A percentile compares a stretch with the other conserved stretches of the same genome.
Conservation (phyloP, 2,113 vertebrate species). For the Hippocampus comes region DNA sequence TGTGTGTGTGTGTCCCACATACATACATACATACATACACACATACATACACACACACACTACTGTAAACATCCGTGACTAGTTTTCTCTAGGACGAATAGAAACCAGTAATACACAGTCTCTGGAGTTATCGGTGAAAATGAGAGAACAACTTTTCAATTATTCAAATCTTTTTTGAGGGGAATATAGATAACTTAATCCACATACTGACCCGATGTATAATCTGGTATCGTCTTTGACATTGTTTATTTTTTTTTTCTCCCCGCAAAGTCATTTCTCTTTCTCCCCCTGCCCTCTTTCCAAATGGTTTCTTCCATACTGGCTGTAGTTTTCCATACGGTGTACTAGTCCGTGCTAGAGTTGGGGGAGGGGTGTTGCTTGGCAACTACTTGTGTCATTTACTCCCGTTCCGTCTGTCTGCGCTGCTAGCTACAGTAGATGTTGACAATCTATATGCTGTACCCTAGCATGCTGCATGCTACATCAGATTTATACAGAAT, state of each 20-base stretch:
- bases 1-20: too few species aligned
- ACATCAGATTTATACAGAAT: not conserved
- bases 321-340: conserved; percentile 59
- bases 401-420: conserved; percentile 41
- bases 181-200: not conserved
- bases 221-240: conserved; percentile 1
- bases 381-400: conserved; percentile 55
- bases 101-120: not conserved
- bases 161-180: conserved; percentile 6
- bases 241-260: conserved; percentile 6
- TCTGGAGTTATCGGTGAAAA: not conserved
- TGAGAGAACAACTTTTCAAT: not conserved
- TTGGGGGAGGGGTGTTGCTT: conserved; percentile 67
- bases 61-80: not conserved
- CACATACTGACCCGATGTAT: not conserved
- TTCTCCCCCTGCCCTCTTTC: conserved; percentile 10
- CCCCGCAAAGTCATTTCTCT: conserved; percentile 4
- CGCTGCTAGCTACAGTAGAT: conserved; percentile 52
- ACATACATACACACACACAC: not conserved
- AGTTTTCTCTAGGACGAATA: not conserved
- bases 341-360: conserved; percentile 62
- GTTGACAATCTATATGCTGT: conserved; percentile 17
- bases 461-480: conserved; percentile 1
- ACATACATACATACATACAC: too few species aligned
- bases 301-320: conserved; percentile 56